Base-by-base conservation (phyloP, 2,888 invertebrate species). In the Zelleria hepariella region DNA sequence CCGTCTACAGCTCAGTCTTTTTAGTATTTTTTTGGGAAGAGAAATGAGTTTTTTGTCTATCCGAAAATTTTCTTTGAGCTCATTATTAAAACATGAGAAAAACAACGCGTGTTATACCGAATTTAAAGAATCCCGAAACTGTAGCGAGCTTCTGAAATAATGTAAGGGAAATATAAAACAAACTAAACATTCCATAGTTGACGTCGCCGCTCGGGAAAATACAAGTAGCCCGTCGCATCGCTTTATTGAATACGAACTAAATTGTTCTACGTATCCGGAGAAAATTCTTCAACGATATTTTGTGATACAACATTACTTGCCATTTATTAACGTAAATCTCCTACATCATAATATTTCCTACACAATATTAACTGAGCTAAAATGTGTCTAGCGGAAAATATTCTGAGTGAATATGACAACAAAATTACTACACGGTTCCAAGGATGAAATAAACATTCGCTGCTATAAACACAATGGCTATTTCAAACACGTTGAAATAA, bases 141-240 rank as follows among this genome's bases (percentile, higher is more conserved):
- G 32, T 7, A 23, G 55, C 42, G 32, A 10, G 26, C 55, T n/a
- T 18, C 21, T 58, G 26, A 58, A 58, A 58, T 58, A 58, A 58
- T 58, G 27, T 21, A 53, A 32, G 23, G 23, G 47, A 53, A 42
- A 42, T 21, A 53, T 7, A 58, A 58, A 51, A 58, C 26, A 58
- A 26, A 20, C 27, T 60, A 42, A 52, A 60, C 63, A 62, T 63
- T 63, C 63, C 60, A 21, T 25, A 21, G 42, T 48, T 24, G 57
- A 61, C 57, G 26, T 56, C 32, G 7, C 8, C 52, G 24, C 8
- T 10, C 23, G 24, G 23, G 24, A 23, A 52, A 49, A 49, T 49
- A 52, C 52, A 25, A 25, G 52, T 21, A 52, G 21, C 24, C 53
- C 23, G n/a, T 25, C 4, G 23, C 25, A 53, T 53, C 23, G 53